phyloP scores from a whole-genome alignment of 2,113 vertebrate species.

The Anser brachyrhynchus region DNA sequence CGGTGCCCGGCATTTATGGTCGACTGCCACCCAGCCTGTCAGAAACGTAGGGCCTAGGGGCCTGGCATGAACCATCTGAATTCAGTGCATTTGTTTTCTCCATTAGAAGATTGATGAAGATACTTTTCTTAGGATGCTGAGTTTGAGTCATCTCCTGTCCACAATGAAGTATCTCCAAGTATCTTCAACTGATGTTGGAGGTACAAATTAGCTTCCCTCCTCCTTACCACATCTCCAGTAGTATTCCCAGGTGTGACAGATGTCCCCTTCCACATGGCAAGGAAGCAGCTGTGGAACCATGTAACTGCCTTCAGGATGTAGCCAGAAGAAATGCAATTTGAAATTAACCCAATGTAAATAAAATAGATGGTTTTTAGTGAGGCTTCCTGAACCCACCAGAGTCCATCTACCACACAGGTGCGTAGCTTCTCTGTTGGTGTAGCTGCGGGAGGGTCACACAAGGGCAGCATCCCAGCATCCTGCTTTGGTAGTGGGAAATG shows the following conservation, averaged over 20 bases:
- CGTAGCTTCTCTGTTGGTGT: background rate
- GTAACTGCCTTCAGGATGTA: background rate
- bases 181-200: background rate
- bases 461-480: background rate
- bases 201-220: background rate
- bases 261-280: background rate
- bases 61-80: background rate
- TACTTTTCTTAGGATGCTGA: background rate
- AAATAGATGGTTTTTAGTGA: background rate
- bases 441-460: background rate
- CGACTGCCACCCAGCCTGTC: background rate
- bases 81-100: background rate
- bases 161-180: background rate
- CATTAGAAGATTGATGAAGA: background rate
- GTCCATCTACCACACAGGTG: background rate
- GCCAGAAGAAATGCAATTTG: background rate
- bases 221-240: background rate
- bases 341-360: background rate
- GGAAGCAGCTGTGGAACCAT: background rate
- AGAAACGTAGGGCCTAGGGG: background rate
- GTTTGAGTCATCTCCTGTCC: background rate
- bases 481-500: rapidly evolving
- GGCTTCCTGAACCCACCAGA: background rate
- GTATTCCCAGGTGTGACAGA: background rate
- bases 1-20: background rate